Evolutionary conservation across 1,140 invertebrate species (phyloP).

Genomic region (Geopemphigus sp.): DNA sequence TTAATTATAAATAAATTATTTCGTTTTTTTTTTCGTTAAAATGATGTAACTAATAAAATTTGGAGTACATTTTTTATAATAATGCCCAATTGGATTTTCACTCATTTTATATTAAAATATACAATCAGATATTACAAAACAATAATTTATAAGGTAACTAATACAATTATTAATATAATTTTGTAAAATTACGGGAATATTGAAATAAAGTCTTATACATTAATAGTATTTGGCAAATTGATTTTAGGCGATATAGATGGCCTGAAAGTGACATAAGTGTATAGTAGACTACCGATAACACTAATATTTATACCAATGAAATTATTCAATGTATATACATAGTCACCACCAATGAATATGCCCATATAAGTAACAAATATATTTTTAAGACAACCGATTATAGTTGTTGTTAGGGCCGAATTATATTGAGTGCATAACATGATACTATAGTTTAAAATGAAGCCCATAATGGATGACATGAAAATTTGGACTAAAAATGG

Average conservation of each 20-base stretch:
- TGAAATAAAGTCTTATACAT: conserved; percentile 10
- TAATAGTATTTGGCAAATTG: neutral
- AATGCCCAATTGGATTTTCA: neutral
- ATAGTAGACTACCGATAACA: conserved; percentile 76
- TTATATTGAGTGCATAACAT: conserved; percentile 94
- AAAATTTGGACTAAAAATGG: conserved; percentile 82
- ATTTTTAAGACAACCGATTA: conserved; percentile 96
- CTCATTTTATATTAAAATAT: neutral
- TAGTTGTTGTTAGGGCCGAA: conserved; percentile 96
- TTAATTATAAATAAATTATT: too few relatives aligned
- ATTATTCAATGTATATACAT: conserved; percentile 89
- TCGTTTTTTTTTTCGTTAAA: too few relatives aligned
- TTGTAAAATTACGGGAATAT: neutral
- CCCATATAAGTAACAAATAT: conserved; percentile 89
- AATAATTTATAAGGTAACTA: conserved; percentile 26
- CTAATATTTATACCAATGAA: conserved; percentile 93
- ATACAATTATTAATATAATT: neutral
- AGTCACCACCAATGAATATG: conserved; percentile 97
- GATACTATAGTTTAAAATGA: conserved; percentile 90
- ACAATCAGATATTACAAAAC: neutral
- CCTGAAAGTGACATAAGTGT: conserved; percentile 76
- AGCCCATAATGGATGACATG: conserved; percentile 94
- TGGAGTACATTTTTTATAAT: neutral
- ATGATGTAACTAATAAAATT: neutral
- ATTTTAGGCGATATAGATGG: conserved; percentile 44